phyloP scores from a whole-genome alignment of 1,140 invertebrate species.

The Eupeodes corollae region DNA sequence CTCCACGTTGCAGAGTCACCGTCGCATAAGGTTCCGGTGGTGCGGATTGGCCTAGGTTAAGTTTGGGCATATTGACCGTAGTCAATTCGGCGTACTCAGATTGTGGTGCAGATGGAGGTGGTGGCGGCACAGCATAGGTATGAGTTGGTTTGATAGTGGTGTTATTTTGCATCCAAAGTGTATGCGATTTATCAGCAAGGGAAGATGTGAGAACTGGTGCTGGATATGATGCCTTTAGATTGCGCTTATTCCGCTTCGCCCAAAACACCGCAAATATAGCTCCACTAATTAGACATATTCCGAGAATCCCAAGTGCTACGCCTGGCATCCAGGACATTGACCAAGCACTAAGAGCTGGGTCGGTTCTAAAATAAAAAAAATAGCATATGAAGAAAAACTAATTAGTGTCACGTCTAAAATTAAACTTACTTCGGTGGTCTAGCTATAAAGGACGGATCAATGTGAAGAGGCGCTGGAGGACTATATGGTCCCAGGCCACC shows the following conservation, averaged over 20 bases:
- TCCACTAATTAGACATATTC: constrained; percentile 42
- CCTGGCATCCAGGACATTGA: constrained; percentile 2
- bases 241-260: constrained; percentile 47
- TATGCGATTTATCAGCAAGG: constrained; percentile 2
- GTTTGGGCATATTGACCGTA: constrained; percentile 16
- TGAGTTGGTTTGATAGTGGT: constrained; percentile 30
- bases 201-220: constrained; percentile 1
- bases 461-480: constrained; percentile 40
- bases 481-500: constrained; percentile 49
- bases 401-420: background rate
- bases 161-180: constrained; percentile 3
- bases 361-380: constrained; percentile 39
- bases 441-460: constrained; percentile 42
- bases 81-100: constrained; percentile 58
- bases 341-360: constrained; percentile 36
- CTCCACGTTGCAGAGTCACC: constrained; percentile 44
- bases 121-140: constrained; percentile 38
- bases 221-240: constrained; percentile 35
- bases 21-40: constrained; percentile 60
- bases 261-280: constrained; percentile 40
- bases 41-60: constrained; percentile 41
- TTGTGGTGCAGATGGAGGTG: constrained; percentile 7
- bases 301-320: constrained; percentile 1
- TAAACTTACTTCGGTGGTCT: constrained; percentile 8
- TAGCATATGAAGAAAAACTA: background rate